Evolutionary conservation across 2,888 invertebrate species (phyloP), one percentile per base, ranked within the genome.

Genomic region (Volucella inflata): DNA sequence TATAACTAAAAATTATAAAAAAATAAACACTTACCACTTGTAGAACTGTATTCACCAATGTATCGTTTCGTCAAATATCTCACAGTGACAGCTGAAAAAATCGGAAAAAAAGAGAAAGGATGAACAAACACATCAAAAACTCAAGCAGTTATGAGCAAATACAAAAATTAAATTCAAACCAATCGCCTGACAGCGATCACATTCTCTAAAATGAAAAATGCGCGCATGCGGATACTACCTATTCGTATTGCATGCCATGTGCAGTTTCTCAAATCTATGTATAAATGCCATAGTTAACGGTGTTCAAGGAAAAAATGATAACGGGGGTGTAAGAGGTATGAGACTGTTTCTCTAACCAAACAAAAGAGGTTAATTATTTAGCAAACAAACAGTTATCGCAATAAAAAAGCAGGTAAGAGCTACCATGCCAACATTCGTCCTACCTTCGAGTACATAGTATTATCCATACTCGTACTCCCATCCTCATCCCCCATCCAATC

Each of bases 21-120:
- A 36, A 51, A 67, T 11, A 48, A 14, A 67, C 85, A 94, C 95
- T 94, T 91, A 95, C 96, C 96, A 92, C 95, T 95, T 88, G 95
- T 95, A 84, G 96, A 96, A 93, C 96, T 96, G 93, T 96, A 96
- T 93, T 96, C 96, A 88, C 96, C 96, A 90, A 96, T 96, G 92
- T 96, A 96, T 89, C 96, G 93, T 92, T 95, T 95, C 87, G 96
- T 96, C 89, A 96, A 93, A 93, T 96, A 96, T 90, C 96, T 94
- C 90, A 96, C 96, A 88, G 95, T 95, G 89, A 96, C 95, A 90
- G 96, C 96, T 96, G 94, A 88, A 95, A 95, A 51, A 42, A 64
- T 57, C 30, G 30, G 40, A 42, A 64, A 16, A 62, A 74, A 62
- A 83, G 21, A 55, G 59, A 72, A 71, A 83, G 42, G 55, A 40